phyloP scores from a whole-genome alignment of 2,797 vertebrate genomes.

The Enteromius argenteus region DNA sequence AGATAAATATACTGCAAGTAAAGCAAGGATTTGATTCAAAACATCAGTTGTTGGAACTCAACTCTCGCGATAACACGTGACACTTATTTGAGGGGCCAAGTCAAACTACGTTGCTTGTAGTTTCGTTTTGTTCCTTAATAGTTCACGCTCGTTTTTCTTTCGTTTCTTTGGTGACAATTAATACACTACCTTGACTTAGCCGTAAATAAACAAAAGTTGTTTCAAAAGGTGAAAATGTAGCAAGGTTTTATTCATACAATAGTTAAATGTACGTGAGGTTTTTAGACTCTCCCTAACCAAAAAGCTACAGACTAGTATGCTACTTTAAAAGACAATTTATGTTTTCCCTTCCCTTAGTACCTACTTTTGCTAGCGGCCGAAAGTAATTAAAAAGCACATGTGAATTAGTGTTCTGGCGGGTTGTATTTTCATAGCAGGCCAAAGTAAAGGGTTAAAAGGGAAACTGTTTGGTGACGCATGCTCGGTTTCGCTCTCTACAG shows the following conservation, averaged over 20 bases:
- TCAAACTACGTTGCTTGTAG: not conserved
- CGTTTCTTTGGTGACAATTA: not conserved
- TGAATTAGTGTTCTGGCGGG: not conserved
- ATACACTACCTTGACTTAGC: not conserved
- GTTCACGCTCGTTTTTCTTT: not conserved
- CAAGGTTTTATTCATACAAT: not conserved
- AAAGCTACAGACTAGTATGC: not conserved
- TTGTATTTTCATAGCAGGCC: not conserved
- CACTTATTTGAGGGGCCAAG: not conserved
- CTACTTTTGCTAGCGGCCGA: too few relatives aligned
- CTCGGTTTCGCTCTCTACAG: conserved; percentile 43
- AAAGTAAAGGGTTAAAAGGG: not conserved
- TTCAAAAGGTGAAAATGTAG: not conserved
- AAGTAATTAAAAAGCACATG: not conserved
- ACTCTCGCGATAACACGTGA: conserved; percentile 13
- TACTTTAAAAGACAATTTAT: not conserved
- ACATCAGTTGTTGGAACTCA: not conserved
- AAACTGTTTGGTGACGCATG: conserved; percentile 40
- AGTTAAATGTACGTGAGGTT: not conserved
- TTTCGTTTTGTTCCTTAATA: not conserved
- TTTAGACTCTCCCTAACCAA: conserved; percentile 14
- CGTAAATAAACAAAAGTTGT: not conserved
- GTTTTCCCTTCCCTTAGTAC: not conserved
- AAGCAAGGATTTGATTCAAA: not conserved
- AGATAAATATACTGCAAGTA: not conserved